phyloP scores from a whole-genome alignment of 2,888 invertebrate genomes.

The Cyclophora punctaria region DNA sequence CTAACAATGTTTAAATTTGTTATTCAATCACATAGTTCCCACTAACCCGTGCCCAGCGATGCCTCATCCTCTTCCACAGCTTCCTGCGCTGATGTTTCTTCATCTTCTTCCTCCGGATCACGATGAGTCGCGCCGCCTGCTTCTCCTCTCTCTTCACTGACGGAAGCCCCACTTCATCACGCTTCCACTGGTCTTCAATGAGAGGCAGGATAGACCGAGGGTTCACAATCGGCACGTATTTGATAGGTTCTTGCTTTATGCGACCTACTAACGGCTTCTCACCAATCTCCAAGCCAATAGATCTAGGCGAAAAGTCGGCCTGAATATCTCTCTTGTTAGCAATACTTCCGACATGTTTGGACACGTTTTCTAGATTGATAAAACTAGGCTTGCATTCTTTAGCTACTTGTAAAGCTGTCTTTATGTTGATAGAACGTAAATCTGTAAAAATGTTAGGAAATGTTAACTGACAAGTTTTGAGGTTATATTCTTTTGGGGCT shows the following conservation, averaged over 20 bases:
- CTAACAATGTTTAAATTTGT: background rate
- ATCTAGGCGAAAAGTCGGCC: constrained; percentile 44
- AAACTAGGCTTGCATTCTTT: constrained; percentile 39
- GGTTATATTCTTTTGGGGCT: background rate
- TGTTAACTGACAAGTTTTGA: background rate
- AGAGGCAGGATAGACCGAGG: constrained; percentile 61
- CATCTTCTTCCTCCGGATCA: constrained; percentile 88
- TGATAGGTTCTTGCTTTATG: constrained; percentile 50
- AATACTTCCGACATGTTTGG: constrained; percentile 10
- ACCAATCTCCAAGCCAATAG: constrained; percentile 47
- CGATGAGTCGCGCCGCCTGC: constrained; percentile 82
- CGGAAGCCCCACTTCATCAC: constrained; percentile 70
- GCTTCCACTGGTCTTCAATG: constrained; percentile 50
- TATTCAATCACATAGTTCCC: background rate
- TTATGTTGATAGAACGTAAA: constrained; percentile 52
- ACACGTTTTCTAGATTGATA: background rate
- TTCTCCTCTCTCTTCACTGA: constrained; percentile 71
- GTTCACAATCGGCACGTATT: constrained; percentile 59
- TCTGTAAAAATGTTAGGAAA: constrained; percentile 35
- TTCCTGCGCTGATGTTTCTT: constrained; percentile 89
- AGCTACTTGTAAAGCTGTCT: constrained; percentile 41
- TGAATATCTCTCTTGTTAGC: constrained; percentile 15
- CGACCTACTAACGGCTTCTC: constrained; percentile 32
- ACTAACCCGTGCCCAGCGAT: constrained; percentile 80
- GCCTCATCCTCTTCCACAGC: constrained; percentile 85